phyloP scores from a whole-genome alignment of 2,888 invertebrate genomes.

The Hydriomena furcata region DNA sequence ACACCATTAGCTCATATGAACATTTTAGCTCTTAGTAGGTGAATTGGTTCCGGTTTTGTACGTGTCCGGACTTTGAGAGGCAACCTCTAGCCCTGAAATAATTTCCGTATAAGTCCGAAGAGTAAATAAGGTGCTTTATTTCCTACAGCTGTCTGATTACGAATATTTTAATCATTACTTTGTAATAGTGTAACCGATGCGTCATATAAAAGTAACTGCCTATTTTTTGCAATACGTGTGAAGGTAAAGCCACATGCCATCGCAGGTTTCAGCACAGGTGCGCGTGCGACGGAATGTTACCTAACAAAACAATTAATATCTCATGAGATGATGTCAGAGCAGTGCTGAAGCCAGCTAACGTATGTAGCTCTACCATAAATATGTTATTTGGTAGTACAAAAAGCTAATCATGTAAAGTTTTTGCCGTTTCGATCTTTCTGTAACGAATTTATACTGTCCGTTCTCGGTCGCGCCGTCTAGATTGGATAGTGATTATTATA shows the following conservation, averaged over 20 bases:
- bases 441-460: conserved; percentile 71
- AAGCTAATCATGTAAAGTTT: conserved; percentile 52
- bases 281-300: no score
- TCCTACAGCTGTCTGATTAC: conserved; percentile 56
- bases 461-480: conserved; percentile 58
- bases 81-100: no score
- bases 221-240: conserved; percentile 54
- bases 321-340: neutral
- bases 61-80: conserved; percentile 29
- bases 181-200: conserved; percentile 44
- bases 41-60: neutral
- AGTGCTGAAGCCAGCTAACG: conserved; percentile 1
- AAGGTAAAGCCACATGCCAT: neutral
- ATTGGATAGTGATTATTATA: conserved; percentile 52
- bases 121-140: conserved; percentile 65
- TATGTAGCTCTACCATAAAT: conserved; percentile 24
- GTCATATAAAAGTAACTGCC: conserved; percentile 53
- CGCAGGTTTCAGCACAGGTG: neutral
- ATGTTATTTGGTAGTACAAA: conserved; percentile 72
- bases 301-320: no score
- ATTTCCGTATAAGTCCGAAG: conserved; percentile 49
- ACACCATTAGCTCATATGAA: no score
- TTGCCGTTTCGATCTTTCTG: conserved; percentile 57
- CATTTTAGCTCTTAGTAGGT: no score
- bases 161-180: conserved; percentile 44